phyloP scores from a whole-genome alignment of 2,888 invertebrate species.

The Macaria notata region DNA sequence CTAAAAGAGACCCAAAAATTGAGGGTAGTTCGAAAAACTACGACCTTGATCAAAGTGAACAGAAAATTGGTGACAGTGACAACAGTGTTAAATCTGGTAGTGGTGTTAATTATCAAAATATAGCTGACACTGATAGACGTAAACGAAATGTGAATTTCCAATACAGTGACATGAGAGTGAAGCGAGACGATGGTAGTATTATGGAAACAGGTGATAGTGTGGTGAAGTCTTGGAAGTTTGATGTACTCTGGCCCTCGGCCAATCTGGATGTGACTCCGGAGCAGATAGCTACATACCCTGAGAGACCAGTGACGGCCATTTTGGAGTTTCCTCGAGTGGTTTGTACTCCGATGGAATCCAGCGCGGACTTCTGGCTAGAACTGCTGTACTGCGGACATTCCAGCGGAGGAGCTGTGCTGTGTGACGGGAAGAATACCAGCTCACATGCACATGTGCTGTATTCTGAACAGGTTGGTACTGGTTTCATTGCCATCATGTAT shows the following conservation, averaged over 20 bases:
- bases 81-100: no score
- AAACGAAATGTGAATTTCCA: conserved; percentile 4
- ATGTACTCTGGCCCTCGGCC: conserved; percentile 92
- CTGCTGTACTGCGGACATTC: conserved; percentile 90
- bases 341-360: conserved; percentile 83
- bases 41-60: no score
- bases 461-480: conserved; percentile 85
- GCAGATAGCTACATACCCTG: conserved; percentile 90
- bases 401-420: conserved; percentile 84
- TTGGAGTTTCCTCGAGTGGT: conserved; percentile 88
- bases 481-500: neutral
- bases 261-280: conserved; percentile 88
- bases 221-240: conserved; percentile 83
- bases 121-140: no score
- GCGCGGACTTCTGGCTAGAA: conserved; percentile 89
- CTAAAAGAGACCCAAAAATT: neutral
- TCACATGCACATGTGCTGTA: conserved; percentile 85
- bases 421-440: conserved; percentile 83
- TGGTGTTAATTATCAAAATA: no score
- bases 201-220: conserved; percentile 69
- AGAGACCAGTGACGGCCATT: conserved; percentile 87
- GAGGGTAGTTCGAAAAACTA: no score
- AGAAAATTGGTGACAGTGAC: no score
- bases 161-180: conserved; percentile 36
- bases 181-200: conserved; percentile 62